phyloP scores from a whole-genome alignment of 2,888 invertebrate genomes.

The Drepanosiphum platanoidis region DNA sequence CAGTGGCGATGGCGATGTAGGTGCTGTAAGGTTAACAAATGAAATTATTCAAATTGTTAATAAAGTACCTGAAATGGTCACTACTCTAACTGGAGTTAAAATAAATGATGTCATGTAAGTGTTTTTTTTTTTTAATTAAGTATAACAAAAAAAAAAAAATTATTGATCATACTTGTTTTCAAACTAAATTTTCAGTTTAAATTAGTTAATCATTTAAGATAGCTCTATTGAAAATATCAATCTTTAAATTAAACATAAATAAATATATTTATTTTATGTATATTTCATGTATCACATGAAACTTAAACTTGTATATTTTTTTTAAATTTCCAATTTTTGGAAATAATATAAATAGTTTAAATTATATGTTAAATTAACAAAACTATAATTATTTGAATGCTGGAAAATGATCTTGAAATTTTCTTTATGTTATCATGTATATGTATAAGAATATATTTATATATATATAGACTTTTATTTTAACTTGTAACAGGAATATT shows the following conservation, averaged over 20 bases:
- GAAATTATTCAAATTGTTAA: conserved; percentile 94
- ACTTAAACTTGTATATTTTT: neutral
- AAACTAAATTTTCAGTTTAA: conserved; percentile 2
- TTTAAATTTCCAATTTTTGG: no score
- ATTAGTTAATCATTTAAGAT: neutral
- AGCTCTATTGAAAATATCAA: neutral
- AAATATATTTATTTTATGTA: neutral
- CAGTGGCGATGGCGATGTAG: conserved; percentile 88
- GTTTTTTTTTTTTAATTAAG: neutral
- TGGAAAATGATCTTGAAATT: neutral
- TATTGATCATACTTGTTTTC: neutral
- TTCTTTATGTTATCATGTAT: neutral
- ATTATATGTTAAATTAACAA: no score
- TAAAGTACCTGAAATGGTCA: conserved; percentile 90
- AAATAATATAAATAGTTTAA: no score
- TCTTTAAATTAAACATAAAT: neutral
- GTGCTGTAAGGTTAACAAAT: conserved; percentile 92
- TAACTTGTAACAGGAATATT: conserved; percentile 51
- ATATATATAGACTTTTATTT: no score
- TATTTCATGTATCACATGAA: neutral
- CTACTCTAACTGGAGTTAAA: conserved; percentile 86
- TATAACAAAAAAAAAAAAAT: neutral
- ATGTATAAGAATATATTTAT: conserved; percentile 31
- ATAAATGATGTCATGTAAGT: conserved; percentile 83
- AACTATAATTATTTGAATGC: neutral